Base-by-base conservation (phyloP, 2,888 invertebrate genomes). In the Theodoxus fluviatilis region DNA sequence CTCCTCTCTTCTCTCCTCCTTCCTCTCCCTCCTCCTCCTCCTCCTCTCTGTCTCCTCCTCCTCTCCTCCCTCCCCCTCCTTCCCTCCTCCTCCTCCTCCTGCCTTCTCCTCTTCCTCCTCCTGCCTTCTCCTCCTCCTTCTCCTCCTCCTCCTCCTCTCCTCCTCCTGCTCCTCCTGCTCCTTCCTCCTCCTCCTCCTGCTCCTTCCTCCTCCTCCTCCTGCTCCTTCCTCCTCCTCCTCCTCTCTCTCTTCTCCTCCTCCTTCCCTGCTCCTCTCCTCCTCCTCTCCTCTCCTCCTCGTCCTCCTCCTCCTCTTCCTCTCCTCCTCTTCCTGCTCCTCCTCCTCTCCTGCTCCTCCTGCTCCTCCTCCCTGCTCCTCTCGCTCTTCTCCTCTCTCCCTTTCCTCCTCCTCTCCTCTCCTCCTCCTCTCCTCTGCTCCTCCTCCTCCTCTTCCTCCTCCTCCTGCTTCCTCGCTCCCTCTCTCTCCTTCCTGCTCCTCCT, bases 101-200 rank as follows among this genome's bases (percentile, higher is more conserved):
- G 28, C 37, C 18, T 22, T n/a, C n/a, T 57, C 25, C 31, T 57
- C 25, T 25, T 22, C 18, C 4, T 18, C 4, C 25, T 43, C 43
- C 43, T 15, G 9, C 15, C 3, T 25, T 33, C 3, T 25, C 28
- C 28, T 57, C 52, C 25, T 52, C 22, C 3, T 52, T 25, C 25
- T 31, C 9, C 38, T 31, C 9, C 38, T 31, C n/a, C n/a, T 31
- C 9, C 38, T 31, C 6, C 38, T 66, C 43, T 66, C 47, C 43
- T 66, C 47, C 66, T 66, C 47, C 66, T 66, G 40, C 66, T 66
- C 25, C 66, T 66, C 25, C 66, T 66, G 40, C 66, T 66, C 47
- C 43, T 66, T 66, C n/a, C n/a, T n/a, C n/a, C 66, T 66, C 35
- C 66, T 66, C 35, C 66, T 40, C 35, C 66, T 66, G 25, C 66